A percentile compares a stretch with the other conserved stretches of the same genome.
These are phyloP conservation scores for Amniataba percoides DNA, from an alignment of 2,797 vertebrate genomes.

Conservation along the genomic window DNA sequence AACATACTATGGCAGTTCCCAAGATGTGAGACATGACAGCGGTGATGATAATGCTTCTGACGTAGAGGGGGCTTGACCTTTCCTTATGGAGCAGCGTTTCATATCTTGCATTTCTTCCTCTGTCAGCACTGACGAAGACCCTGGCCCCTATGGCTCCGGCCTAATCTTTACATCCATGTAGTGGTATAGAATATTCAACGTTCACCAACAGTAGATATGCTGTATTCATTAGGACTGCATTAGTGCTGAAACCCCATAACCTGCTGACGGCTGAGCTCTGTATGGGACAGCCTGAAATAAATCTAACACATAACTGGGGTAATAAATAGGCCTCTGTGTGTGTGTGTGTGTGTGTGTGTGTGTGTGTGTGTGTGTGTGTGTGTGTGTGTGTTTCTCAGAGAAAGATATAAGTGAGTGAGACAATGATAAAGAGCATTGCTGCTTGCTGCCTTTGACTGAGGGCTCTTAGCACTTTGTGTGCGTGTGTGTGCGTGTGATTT, in stretches of 20 bases:
- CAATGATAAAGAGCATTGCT: conserved; percentile 82
- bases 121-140: conserved; percentile 59
- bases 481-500: conserved; percentile 86
- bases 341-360: conserved; percentile 46
- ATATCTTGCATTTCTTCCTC: conserved; percentile 65
- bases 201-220: conserved; percentile 68
- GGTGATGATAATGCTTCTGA: conserved; percentile 48
- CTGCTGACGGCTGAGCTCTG: conserved; percentile 74
- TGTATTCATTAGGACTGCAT: conserved; percentile 82
- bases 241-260: conserved; percentile 79
- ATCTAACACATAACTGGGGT: conserved; percentile 84
- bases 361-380: conserved; percentile 53
- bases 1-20: conserved; percentile 13
- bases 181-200: conserved; percentile 64
- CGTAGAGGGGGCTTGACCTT: conserved; percentile 48
- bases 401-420: conserved; percentile 83
- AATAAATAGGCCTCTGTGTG: conserved; percentile 77
- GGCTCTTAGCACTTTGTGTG: conserved; percentile 77
- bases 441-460: conserved; percentile 83
- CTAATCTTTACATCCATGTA: conserved; percentile 69
- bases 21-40: conserved; percentile 49
- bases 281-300: conserved; percentile 79
- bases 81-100: conserved; percentile 56
- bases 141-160: conserved; percentile 51
- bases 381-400: conserved; percentile 68